Conservation (phyloP, 1,140 invertebrate species). For the Schlechtendalia chinensis region DNA sequence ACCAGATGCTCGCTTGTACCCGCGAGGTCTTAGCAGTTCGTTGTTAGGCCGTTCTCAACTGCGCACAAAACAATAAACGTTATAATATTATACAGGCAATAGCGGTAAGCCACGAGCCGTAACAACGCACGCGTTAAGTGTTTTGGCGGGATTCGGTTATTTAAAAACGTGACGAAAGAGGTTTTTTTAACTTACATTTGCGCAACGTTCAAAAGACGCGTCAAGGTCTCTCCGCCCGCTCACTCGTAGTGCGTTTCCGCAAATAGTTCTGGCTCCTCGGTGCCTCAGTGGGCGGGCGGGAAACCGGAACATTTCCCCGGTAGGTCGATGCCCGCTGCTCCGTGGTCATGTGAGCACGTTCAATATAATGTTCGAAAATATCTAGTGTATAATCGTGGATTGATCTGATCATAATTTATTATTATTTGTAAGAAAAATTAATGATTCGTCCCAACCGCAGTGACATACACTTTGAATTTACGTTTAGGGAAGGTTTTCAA, state of each 20-base stretch:
- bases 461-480: no score
- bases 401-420: no score
- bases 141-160: slow-evolving; percentile 18
- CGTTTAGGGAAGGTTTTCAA: no score
- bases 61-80: neutral
- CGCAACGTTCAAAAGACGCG: neutral
- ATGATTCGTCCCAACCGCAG: no score
- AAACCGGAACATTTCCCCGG: no score
- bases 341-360: no score
- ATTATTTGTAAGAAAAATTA: no score
- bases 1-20: neutral
- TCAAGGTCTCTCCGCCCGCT: no score
- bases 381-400: no score
- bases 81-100: neutral
- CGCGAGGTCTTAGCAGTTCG: neutral
- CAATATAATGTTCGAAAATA: no score
- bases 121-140: neutral
- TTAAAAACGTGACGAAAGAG: neutral
- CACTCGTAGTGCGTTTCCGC: neutral
- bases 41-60: neutral
- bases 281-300: no score
- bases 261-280: neutral
- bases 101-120: neutral
- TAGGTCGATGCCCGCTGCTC: no score
- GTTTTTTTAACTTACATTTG: neutral